Base-by-base conservation (phyloP, 2,797 vertebrate genomes). In the Scolopax rusticola region DNA sequence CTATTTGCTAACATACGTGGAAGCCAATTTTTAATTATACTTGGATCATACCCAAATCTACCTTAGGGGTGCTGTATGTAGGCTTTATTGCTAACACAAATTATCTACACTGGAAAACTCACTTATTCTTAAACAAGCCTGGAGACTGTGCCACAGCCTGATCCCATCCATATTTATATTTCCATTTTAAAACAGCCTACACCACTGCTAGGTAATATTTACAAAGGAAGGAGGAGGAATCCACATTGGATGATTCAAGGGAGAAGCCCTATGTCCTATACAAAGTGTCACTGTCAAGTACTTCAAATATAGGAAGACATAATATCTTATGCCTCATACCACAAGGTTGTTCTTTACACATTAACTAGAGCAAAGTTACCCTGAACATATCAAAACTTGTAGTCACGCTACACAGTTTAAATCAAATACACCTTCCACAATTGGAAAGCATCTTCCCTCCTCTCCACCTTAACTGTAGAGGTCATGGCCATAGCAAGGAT, bases 21-120 rank as follows among this genome's bases (percentile, higher is more conserved):
- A 97, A 95, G 45, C 12, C 67, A 86, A 77, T 93, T 94, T 92
- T 67, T 95, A 95, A 95, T 90, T 81, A 84, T 61, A 54, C 15
- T 71, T 86, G 83, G 88, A 96, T 88, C 36, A 30, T 61, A 56
- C 50, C 53, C 80, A 79, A 33, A 78, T 54, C 70, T 79, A 65
- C 73, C 65, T 76, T 36, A 65, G 61, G 47, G 77, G 67, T 40
- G 48, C 50, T 17, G 15, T 41, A 93, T 8, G 8, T 59, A 61
- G 18, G 32, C 41, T 53, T 51, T 63, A 84, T 25, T 81, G 67
- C 61, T 76, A 96, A 81, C 70, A 86, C 45, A 94, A 85, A 53
- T 48, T 48, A 92, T 56, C 76, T 65, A 38, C 50, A 51, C 54
- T 84, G 65, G 33, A 83, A 94, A 78, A 84, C 9, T 84, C 61